A percentile compares a stretch with the other conserved stretches of the same genome.
phyloP scores from a whole-genome alignment of 2,797 vertebrate genomes.

The Thamnophis elegans region DNA sequence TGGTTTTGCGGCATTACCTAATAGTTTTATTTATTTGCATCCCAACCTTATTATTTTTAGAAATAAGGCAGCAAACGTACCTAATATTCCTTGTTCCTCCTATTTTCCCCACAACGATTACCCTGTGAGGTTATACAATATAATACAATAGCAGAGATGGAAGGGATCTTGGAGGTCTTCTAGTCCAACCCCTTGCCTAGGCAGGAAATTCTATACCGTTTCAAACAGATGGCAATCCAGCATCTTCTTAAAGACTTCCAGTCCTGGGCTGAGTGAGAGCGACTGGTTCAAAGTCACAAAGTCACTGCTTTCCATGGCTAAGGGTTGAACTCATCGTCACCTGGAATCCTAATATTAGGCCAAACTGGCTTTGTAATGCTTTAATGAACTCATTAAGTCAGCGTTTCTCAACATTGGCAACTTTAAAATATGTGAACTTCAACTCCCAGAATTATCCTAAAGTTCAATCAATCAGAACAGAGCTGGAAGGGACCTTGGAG shows the following conservation, averaged over 20 bases:
- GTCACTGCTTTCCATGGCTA: neutral
- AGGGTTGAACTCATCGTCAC: neutral
- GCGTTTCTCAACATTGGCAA: neutral
- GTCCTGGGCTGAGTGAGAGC: neutral
- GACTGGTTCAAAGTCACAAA: neutral
- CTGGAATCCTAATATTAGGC: neutral
- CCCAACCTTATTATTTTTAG: neutral
- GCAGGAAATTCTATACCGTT: too few species aligned
- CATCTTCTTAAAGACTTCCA: too few species aligned
- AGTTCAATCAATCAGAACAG: too few species aligned
- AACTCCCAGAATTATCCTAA: neutral
- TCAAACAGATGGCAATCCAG: too few species aligned
- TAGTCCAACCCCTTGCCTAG: too few species aligned
- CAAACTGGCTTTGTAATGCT: neutral
- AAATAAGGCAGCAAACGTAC: neutral
- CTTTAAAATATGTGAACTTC: neutral
- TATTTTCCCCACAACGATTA: too few species aligned
- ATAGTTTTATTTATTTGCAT: neutral
- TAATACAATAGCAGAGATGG: too few species aligned
- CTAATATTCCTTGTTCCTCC: too few species aligned
- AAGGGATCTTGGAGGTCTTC: too few species aligned
- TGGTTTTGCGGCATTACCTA: neutral
- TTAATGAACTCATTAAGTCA: neutral
- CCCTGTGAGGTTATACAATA: too few species aligned
- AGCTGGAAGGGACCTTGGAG: too few species aligned